These are phyloP conservation scores for Chymomyza fuscimana DNA, from an alignment of 2,888 invertebrate species.

Conservation along the genomic window DNA sequence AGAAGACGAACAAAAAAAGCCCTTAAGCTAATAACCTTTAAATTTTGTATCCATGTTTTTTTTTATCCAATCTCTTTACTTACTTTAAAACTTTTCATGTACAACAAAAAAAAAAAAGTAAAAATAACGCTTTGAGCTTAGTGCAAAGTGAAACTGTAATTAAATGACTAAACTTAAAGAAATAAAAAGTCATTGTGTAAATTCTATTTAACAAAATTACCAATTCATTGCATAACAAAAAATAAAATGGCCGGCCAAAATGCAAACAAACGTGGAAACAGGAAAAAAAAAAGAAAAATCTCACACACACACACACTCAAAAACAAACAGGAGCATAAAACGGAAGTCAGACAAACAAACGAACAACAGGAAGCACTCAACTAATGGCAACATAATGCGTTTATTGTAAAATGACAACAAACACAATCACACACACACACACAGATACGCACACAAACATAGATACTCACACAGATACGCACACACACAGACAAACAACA, in stretches of 20 bases:
- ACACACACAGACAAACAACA: conserved; percentile 36
- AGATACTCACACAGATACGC: conserved; percentile 37
- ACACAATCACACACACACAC: conserved; percentile 37
- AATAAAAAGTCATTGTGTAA: conserved; percentile 34
- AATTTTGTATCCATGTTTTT: too few species aligned
- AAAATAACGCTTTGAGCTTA: neutral
- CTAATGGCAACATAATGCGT: conserved; percentile 74
- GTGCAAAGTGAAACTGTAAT: conserved; percentile 13
- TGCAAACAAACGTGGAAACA: conserved; percentile 62
- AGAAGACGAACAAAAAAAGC: too few species aligned
- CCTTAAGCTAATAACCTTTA: too few species aligned
- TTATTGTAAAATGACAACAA: conserved; percentile 65
- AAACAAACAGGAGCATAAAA: neutral
- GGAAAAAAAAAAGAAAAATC: neutral
- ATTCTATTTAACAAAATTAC: conserved; percentile 66
- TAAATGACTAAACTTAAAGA: conserved; percentile 36
- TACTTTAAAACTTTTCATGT: too few species aligned
- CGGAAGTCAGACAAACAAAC: conserved; percentile 8
- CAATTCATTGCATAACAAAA: conserved; percentile 58
- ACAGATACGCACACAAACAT: conserved; percentile 37
- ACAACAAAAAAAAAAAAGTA: too few species aligned
- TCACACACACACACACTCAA: neutral
- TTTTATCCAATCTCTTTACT: too few species aligned
- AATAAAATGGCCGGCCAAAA: conserved; percentile 46
- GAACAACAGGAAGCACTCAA: conserved; percentile 66